Conservation (phyloP, 2,113 vertebrate genomes). For the Carassius gibelio region DNA sequence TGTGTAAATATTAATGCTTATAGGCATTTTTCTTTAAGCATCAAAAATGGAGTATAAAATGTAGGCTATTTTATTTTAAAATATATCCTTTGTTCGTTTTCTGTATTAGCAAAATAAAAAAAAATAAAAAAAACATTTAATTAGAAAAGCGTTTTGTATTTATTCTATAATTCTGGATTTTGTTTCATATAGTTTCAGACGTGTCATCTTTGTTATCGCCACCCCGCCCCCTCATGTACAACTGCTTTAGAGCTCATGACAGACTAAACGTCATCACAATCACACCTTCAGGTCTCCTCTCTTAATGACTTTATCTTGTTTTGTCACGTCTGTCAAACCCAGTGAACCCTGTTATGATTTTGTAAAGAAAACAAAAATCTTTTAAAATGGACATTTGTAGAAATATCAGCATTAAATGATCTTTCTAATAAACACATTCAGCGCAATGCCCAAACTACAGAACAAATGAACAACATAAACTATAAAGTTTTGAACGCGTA, state of each 20-base stretch:
- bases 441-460: not conserved
- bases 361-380: not conserved
- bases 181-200: not conserved
- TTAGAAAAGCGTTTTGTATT: no score
- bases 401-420: not conserved
- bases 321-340: not conserved
- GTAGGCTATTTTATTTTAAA: no score
- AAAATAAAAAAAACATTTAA: no score
- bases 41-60: no score
- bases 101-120: no score
- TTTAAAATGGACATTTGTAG: not conserved
- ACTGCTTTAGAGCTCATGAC: not conserved
- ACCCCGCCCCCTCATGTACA: not conserved
- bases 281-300: not conserved
- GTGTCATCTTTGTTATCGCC: not conserved
- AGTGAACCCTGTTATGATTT: not conserved
- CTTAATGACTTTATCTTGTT: not conserved
- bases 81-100: no score
- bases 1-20: no score
- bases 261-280: not conserved
- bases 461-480: not conserved
- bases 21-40: no score
- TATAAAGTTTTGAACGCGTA: not conserved
- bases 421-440: not conserved
- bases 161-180: not conserved